These are phyloP conservation scores for Epinotia brunnichana DNA, from an alignment of 2,888 invertebrate species.

Conservation along the genomic window DNA sequence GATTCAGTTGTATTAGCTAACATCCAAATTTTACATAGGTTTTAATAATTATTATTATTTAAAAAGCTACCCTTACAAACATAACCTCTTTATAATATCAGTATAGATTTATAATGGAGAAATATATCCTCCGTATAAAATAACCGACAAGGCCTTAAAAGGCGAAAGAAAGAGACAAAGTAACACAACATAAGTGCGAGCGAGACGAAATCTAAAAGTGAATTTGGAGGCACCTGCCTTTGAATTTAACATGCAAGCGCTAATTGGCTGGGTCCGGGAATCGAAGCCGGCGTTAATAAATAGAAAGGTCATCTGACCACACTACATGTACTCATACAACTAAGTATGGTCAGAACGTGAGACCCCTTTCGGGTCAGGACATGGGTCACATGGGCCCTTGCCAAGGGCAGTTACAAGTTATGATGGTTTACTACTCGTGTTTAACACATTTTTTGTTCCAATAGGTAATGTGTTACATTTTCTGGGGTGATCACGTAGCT, in stretches of 20 bases:
- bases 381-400: neutral
- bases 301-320: constrained; percentile 29
- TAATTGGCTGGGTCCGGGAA: constrained; percentile 37
- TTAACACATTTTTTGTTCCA: neutral
- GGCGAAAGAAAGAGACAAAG: neutral
- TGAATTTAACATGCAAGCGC: constrained; percentile 32
- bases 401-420: neutral
- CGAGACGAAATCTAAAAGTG: constrained; percentile 5
- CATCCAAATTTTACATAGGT: too few species aligned
- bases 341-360: constrained; percentile 9
- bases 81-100: too few species aligned
- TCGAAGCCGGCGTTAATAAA: constrained; percentile 32
- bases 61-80: too few species aligned
- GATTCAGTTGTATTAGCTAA: too few species aligned
- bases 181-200: neutral
- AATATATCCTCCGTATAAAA: neutral
- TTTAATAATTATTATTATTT: too few species aligned
- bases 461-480: neutral
- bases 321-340: neutral
- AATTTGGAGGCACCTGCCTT: constrained; percentile 28
- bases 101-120: neutral
- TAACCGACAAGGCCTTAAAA: neutral
- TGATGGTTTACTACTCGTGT: neutral
- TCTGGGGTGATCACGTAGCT: too few species aligned
- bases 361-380: neutral